These are phyloP conservation scores for Platycheirus rosarum DNA, from an alignment of 2,888 invertebrate species.

Conservation along the genomic window DNA sequence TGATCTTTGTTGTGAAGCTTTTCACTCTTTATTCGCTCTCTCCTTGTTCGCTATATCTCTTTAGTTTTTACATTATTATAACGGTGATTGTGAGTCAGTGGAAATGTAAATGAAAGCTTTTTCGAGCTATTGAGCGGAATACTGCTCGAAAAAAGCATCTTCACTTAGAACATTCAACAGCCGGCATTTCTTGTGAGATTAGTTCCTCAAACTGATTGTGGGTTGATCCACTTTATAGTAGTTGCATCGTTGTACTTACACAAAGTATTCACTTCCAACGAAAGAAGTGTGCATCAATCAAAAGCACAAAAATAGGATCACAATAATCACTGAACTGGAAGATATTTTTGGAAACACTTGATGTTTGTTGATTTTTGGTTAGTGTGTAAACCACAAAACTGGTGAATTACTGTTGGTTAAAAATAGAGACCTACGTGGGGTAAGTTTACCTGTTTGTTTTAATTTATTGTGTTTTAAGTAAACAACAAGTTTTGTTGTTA, in stretches of 20 bases:
- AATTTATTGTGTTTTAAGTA: constrained; percentile 18
- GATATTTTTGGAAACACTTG: constrained; percentile 16
- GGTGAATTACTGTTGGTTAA: background rate
- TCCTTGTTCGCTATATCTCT: too few relatives aligned
- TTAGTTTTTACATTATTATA: too few relatives aligned
- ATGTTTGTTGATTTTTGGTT: constrained; percentile 13
- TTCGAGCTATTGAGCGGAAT: too few relatives aligned
- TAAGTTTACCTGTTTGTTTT: constrained; percentile 32
- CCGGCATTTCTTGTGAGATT: constrained; percentile 1
- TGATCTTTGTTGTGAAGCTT: too few relatives aligned
- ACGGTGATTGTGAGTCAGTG: too few relatives aligned
- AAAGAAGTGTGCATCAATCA: background rate
- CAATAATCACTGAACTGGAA: background rate
- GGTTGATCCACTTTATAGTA: background rate
- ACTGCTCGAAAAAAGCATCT: too few relatives aligned
- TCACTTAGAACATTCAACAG: too few relatives aligned
- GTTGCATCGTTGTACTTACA: background rate
- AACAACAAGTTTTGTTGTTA: constrained; percentile 10
- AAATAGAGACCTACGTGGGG: constrained; percentile 8
- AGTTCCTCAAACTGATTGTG: background rate
- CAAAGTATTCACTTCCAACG: background rate
- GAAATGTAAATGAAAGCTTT: too few relatives aligned
- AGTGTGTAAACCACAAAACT: constrained; percentile 1
- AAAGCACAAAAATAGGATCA: constrained; percentile 14
- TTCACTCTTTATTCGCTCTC: too few relatives aligned